Percentiles rank a stretch among this genome's conserved stretches.
Evolutionary conservation across 64 coral and sea anemone species (phyloP).

Genomic region (Montipora cactus): DNA sequence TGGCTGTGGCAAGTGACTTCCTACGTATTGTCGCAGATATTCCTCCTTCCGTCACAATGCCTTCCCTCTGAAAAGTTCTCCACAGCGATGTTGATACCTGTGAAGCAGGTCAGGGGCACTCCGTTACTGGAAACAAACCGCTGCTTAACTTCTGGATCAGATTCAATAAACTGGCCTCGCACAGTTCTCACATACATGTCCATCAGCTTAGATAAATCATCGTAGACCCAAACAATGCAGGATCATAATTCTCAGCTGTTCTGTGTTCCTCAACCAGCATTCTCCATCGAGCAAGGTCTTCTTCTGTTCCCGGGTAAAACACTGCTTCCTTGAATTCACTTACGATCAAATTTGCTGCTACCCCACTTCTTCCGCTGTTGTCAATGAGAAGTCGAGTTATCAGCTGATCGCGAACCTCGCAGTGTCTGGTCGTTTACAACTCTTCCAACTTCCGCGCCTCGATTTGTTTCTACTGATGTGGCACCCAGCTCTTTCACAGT

Average conservation of each 20-base stretch:
- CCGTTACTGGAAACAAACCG: slow-evolving; percentile 69
- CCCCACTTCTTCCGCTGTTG: slow-evolving; percentile 61
- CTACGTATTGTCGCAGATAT: slow-evolving; percentile 62
- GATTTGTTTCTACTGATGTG: too few relatives aligned
- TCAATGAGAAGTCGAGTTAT: slow-evolving; percentile 56
- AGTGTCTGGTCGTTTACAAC: slow-evolving; percentile 44
- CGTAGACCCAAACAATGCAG: slow-evolving; percentile 76
- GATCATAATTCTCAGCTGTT: slow-evolving; percentile 56
- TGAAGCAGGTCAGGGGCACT: slow-evolving; percentile 55
- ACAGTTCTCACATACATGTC: slow-evolving; percentile 69
- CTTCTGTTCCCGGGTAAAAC: background rate
- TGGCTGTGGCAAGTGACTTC: slow-evolving; percentile 65
- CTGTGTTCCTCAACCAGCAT: slow-evolving; percentile 1
- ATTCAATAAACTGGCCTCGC: slow-evolving; percentile 36
- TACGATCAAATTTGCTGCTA: slow-evolving; percentile 57
- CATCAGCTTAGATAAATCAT: slow-evolving; percentile 56
- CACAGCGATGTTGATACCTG: slow-evolving; percentile 59
- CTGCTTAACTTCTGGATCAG: slow-evolving; percentile 35
- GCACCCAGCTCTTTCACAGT: slow-evolving; percentile 16
- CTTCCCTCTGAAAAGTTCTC: slow-evolving; percentile 64
- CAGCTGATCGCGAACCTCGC: slow-evolving; percentile 52
- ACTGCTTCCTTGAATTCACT: slow-evolving; percentile 38
- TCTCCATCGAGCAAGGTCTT: too few relatives aligned
- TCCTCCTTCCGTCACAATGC: slow-evolving; percentile 35
- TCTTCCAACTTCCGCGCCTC: too few relatives aligned